Conservation (phyloP, 2,888 invertebrate species). For the Cotesia congregata region DNA sequence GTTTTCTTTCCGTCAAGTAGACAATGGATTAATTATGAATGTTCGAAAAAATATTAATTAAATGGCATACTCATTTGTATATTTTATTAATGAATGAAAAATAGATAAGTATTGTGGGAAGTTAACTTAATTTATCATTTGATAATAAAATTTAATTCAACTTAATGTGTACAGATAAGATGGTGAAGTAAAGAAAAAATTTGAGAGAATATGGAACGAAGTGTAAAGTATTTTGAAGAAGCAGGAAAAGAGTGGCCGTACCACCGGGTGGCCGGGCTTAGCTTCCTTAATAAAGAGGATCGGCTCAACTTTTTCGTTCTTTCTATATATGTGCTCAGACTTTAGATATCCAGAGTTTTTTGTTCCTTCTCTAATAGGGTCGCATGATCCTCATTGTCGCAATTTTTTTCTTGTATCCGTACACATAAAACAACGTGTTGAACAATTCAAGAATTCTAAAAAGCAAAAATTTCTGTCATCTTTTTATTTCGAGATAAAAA, state of each 20-base stretch:
- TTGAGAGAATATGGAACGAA: constrained; percentile 21
- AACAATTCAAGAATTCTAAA: background rate
- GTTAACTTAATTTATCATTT: background rate
- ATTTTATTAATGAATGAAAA: no score
- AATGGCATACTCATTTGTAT: no score
- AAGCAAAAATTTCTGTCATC: background rate
- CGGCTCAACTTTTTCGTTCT: constrained; percentile 51
- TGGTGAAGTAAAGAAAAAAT: constrained; percentile 21
- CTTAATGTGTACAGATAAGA: background rate
- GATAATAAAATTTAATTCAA: background rate
- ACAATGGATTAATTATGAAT: no score
- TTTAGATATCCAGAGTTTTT: constrained; percentile 48
- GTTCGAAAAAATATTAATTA: no score
- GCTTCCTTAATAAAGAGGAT: constrained; percentile 60
- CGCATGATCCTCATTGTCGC: constrained; percentile 32
- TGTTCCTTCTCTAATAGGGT: constrained; percentile 56
- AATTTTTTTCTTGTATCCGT: constrained; percentile 39
- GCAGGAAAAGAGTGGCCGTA: constrained; percentile 18
- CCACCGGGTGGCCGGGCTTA: constrained; percentile 15
- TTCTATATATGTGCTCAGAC: constrained; percentile 32
- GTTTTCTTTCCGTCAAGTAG: no score
- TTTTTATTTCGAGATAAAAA: background rate
- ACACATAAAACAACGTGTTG: background rate
- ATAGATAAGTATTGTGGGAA: no score
- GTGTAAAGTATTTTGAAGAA: constrained; percentile 31